Conservation (phyloP, 2,113 vertebrate species). For the Percina caprodes region DNA sequence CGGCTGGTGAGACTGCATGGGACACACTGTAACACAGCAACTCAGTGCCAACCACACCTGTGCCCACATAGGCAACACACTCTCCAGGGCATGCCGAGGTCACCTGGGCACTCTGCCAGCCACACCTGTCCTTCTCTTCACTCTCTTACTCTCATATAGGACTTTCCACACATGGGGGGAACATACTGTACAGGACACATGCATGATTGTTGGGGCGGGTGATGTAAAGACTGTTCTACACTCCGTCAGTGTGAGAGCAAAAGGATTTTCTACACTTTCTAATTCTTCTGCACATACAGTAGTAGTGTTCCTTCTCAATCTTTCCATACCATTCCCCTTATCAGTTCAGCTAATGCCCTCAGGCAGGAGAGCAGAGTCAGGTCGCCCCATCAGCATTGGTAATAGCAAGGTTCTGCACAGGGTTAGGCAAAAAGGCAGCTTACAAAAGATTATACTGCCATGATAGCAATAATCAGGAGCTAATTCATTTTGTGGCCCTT, state of each 20-base stretch:
- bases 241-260: slow-evolving; percentile 18
- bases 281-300: slow-evolving; percentile 28
- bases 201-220: slow-evolving; percentile 12
- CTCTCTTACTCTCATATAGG: slow-evolving; percentile 36
- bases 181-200: slow-evolving; percentile 21
- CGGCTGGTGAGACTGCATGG: slow-evolving; percentile 76
- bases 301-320: slow-evolving; percentile 29
- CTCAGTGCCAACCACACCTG: slow-evolving; percentile 76
- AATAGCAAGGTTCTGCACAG: slow-evolving; percentile 46
- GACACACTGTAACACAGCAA: slow-evolving; percentile 69
- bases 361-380: slow-evolving; percentile 44
- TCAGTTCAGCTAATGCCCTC: slow-evolving; percentile 49
- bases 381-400: slow-evolving; percentile 52
- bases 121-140: slow-evolving; percentile 64
- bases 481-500: slow-evolving; percentile 78
- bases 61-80: slow-evolving; percentile 57
- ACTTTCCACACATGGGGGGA: slow-evolving; percentile 42
- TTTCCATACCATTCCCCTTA: slow-evolving; percentile 29
- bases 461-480: slow-evolving; percentile 79
- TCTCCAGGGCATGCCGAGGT: slow-evolving; percentile 67
- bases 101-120: slow-evolving; percentile 64
- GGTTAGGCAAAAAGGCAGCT: slow-evolving; percentile 69
- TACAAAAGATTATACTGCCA: slow-evolving; percentile 77
- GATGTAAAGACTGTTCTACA: slow-evolving; percentile 15
- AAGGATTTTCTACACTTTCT: slow-evolving; percentile 31